Evolutionary conservation across 1,140 invertebrate genomes (phyloP), one percentile per base, ranked within the genome.

Genomic region (Caenorhabditis remanei): DNA sequence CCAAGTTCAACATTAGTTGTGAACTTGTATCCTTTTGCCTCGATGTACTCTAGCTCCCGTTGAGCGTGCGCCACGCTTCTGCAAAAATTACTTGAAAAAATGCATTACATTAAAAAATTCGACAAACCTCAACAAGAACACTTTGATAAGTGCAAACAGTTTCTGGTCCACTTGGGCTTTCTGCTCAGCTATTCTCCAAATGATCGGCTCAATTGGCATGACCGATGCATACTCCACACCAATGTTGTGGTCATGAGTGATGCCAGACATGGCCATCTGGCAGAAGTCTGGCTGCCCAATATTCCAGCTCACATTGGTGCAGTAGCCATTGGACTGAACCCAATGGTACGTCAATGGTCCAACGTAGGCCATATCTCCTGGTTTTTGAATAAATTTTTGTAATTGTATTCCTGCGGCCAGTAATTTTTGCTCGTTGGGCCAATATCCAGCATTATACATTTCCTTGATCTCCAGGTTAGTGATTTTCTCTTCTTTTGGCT

Each of bases 361-460:
- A 19, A 99, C 97, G 97, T 97, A 99, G 67, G 99, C 98, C 53
- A 99, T 94, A 94, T 99, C 98, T 53, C 98, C 98, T 53, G 98
- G 98, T 91, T 96, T 95, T 94, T 99, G 98, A 86, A 97, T 95
- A 94, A 99, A 75, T 16, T 75, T 75, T 11, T 46, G 43, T 1
- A 46, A 0, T 21, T 16, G 2, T 6, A 75, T 75, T 48, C 67
- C 67, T 19, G 41, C 41, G 3, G 9, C 32, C 6, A 40, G 9
- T 2, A 32, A 2, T 3, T 41, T 19, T 8, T 40, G 9, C 32
- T 75, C 67, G n/a, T 46, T 46, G 11, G 63, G 63, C 63, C 63
- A 65, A 24, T 40, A 65, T 6, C 63, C 63, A 7, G 7, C 32
- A 13, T 16, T 9, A 16, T 53, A 53, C 50, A 53, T 32, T 2